A percentile compares a stretch with the other conserved stretches of the same genome.
Evolutionary conservation across 2,888 invertebrate genomes (phyloP).

Genomic region (Heliconius aoede): DNA sequence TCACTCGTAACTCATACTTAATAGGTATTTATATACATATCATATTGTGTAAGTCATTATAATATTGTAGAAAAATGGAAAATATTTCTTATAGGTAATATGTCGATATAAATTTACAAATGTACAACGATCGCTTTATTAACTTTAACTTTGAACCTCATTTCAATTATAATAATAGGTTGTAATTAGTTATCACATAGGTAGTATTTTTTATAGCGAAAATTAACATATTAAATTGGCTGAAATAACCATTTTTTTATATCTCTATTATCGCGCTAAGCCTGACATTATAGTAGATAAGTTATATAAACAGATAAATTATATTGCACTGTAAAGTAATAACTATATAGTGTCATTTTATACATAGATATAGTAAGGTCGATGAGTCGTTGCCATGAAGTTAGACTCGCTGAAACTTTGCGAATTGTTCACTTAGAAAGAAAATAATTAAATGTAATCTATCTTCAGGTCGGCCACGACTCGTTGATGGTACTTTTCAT

Average conservation of each 20-base stretch:
- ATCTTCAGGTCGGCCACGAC: too few species aligned
- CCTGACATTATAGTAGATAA: neutral
- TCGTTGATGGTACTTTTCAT: too few species aligned
- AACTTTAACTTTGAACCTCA: too few species aligned
- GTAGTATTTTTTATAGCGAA: too few species aligned
- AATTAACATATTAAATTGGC: conserved; percentile 10
- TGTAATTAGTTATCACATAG: too few species aligned
- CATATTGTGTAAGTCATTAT: neutral
- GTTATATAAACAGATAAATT: conserved; percentile 19
- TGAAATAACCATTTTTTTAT: conserved; percentile 18
- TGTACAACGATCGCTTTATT: too few species aligned
- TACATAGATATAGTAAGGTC: neutral
- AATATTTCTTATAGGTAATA: neutral
- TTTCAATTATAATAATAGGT: too few species aligned
- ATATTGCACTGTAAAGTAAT: neutral
- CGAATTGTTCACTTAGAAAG: neutral
- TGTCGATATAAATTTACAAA: too few species aligned
- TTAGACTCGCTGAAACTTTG: neutral
- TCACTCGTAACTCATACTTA: neutral
- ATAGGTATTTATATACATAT: neutral
- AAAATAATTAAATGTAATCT: too few species aligned
- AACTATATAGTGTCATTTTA: neutral
- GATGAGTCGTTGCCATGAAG: neutral
- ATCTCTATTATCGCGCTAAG: conserved; percentile 19
- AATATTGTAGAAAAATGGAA: neutral